Base-by-base conservation (phyloP, 2,888 invertebrate genomes). In the Uropetala carovei region DNA sequence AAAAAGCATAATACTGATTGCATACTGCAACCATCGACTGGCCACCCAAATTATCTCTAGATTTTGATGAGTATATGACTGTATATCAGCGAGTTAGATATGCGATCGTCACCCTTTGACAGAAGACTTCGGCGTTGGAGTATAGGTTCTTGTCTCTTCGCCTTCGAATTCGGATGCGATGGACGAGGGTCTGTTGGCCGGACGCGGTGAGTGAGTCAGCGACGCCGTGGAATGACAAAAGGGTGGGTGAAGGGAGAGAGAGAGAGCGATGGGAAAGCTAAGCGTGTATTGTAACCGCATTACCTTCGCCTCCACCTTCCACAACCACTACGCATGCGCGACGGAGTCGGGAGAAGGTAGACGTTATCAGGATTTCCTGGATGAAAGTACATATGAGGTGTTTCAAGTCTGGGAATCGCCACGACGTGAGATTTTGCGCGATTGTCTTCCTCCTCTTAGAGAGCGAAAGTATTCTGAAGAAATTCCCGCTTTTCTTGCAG, bases 111-210 rank as follows among this genome's bases (percentile, higher is more conserved):
- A 43, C 1, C 43, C 43, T 5, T 43, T 43, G 43, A 1, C 43
- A 43, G 43, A 43, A 43, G 43, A 43, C 43, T 1, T 5, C 5
- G 5, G 43, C 5, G 43, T 43, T 43, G 43, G 43, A 43, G 43
- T 43, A 43, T 43, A 43, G 43, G 43, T 43, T 13, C 75, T 27
- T 27, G n/a, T 75, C 75, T 75, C 93, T 93, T 93, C 93, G 93
- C 93, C 94, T 94, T 93, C 93, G 92, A 93, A 94, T 93, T 93
- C 93, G 93, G 93, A 93, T 93, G 91, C 91, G 92, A 82, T 59
- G 92, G 84, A 68, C n/a, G 82, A 92, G 84, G 27, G 64, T 81
- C 68, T 16, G 57, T 89, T 83, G 83, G 68, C 18, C 56, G 68
- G 92, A 89, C 59, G 64, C 43, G 92, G 30, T 60, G 82, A 86